phyloP scores from a whole-genome alignment of 2,888 invertebrate genomes.

The Troides helena region DNA sequence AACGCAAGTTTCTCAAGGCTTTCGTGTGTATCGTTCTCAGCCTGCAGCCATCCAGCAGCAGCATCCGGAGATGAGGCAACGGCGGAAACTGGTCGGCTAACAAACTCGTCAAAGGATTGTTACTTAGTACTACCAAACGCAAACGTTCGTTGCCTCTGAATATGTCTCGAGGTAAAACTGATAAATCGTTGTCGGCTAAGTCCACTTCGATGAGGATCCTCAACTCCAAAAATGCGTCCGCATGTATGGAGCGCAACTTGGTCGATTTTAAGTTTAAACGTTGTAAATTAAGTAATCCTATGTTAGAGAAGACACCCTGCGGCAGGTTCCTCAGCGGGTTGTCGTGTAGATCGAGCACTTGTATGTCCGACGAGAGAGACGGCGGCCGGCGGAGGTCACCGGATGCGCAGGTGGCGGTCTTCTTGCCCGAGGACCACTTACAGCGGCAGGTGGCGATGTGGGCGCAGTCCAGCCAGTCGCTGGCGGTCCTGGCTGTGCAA shows the following conservation, averaged over 20 bases:
- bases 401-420: slow-evolving; percentile 91
- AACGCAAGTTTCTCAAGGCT: slow-evolving; percentile 87
- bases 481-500: slow-evolving; percentile 74
- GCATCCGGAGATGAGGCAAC: slow-evolving; percentile 88
- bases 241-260: slow-evolving; percentile 87
- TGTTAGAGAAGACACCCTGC: slow-evolving; percentile 88
- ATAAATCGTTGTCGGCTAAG: slow-evolving; percentile 89
- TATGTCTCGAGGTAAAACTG: slow-evolving; percentile 86
- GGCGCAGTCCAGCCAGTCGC: slow-evolving; percentile 94
- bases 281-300: slow-evolving; percentile 91
- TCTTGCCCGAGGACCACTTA: slow-evolving; percentile 96
- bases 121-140: slow-evolving; percentile 87
- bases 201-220: slow-evolving; percentile 93
- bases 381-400: slow-evolving; percentile 90
- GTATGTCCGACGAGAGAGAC: slow-evolving; percentile 75
- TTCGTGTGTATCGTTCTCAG: slow-evolving; percentile 87
- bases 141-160: slow-evolving; percentile 92
- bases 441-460: slow-evolving; percentile 90
- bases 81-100: slow-evolving; percentile 89
- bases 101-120: slow-evolving; percentile 88
- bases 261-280: slow-evolving; percentile 89
- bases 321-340: slow-evolving; percentile 88
- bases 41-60: slow-evolving; percentile 90
- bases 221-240: slow-evolving; percentile 92
- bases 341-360: slow-evolving; percentile 89